These are phyloP conservation scores for Ranitomeya imitator DNA, from an alignment of 2,113 vertebrate genomes.

Conservation along the genomic window DNA sequence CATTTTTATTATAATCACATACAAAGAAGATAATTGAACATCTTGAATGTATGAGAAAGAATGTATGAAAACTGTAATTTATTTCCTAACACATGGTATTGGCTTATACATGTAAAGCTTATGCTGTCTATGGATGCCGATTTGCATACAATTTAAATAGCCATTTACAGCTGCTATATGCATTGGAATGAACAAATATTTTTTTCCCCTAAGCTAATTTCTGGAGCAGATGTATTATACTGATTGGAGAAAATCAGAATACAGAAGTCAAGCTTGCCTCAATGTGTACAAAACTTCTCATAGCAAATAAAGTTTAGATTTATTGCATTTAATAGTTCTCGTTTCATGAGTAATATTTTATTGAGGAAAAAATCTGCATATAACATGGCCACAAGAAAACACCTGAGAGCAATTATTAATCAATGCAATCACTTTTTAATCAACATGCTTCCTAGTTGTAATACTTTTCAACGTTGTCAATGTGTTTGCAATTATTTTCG, in stretches of 20 bases:
- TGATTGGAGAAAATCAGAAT: slow-evolving; percentile 7
- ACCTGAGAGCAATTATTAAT: slow-evolving; percentile 52
- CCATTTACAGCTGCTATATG: slow-evolving; percentile 5
- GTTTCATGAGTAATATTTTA: not conserved
- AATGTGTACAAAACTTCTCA: not conserved
- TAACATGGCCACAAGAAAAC: not conserved
- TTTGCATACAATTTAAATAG: slow-evolving; percentile 18
- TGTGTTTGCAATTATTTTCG: slow-evolving; percentile 30
- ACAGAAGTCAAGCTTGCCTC: not conserved
- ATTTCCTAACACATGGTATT: not conserved
- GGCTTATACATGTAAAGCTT: not conserved
- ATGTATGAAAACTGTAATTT: not conserved
- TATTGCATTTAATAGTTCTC: not conserved
- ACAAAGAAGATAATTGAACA: not conserved
- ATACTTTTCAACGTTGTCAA: not conserved
- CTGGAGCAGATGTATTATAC: not conserved
- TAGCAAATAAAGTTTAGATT: not conserved
- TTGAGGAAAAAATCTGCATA: not conserved
- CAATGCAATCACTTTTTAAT: slow-evolving; percentile 44
- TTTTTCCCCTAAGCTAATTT: slow-evolving; percentile 4
- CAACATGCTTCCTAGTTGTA: slow-evolving; percentile 28
- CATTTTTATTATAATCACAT: not conserved
- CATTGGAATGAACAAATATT: slow-evolving; percentile 13
- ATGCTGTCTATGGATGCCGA: not conserved
- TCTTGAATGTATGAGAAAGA: not conserved